These are phyloP conservation scores for Bedellia somnulentella DNA, from an alignment of 2,888 invertebrate species.

Conservation along the genomic window DNA sequence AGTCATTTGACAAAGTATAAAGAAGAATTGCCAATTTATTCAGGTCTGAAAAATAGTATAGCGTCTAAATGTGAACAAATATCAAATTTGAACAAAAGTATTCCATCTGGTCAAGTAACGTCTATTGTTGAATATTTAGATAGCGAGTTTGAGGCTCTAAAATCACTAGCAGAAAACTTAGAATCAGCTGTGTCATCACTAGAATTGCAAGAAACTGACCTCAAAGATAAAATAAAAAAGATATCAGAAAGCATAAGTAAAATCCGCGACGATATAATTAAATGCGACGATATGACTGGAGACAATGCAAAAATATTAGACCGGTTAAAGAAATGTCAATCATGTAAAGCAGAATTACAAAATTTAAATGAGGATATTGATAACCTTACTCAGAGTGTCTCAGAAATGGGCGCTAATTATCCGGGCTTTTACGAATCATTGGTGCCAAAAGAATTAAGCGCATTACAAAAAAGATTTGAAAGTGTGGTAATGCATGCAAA, in stretches of 20 bases:
- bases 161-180: conserved; percentile 72
- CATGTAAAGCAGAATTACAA: conserved; percentile 71
- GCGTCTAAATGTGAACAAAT: conserved; percentile 79
- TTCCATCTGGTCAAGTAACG: conserved; percentile 69
- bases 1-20: conserved; percentile 80
- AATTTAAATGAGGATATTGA: conserved; percentile 69
- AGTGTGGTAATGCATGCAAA: conserved; percentile 75
- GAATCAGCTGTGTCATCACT: conserved; percentile 73
- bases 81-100: conserved; percentile 71
- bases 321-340: conserved; percentile 74
- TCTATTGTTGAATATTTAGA: conserved; percentile 68
- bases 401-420: conserved; percentile 71
- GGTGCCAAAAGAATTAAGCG: conserved; percentile 79
- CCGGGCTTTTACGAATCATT: conserved; percentile 78
- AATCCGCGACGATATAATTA: conserved; percentile 80
- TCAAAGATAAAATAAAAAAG: conserved; percentile 72
- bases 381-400: conserved; percentile 68
- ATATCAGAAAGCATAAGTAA: conserved; percentile 70
- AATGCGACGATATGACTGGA: conserved; percentile 88
- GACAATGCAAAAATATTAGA: conserved; percentile 82
- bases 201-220: conserved; percentile 71
- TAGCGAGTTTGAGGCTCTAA: conserved; percentile 76
- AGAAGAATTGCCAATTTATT: conserved; percentile 80
- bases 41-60: conserved; percentile 76
- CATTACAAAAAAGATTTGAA: conserved; percentile 82